phyloP scores from a whole-genome alignment of 2,113 vertebrate genomes.

The Siniperca knerii region DNA sequence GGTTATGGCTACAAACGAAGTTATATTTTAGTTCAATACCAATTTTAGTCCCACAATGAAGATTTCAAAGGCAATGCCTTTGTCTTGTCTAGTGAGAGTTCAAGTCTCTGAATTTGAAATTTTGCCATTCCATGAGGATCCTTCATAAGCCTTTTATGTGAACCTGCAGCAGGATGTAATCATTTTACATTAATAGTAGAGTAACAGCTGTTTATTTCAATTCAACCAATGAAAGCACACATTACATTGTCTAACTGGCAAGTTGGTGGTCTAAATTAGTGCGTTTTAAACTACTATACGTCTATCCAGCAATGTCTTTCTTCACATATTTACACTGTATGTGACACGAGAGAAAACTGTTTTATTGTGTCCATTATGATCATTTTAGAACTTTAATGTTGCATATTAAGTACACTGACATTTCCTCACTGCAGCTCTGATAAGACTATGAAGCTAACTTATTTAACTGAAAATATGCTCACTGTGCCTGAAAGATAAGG shows the following conservation, averaged over 20 bases:
- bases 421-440: background rate
- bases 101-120: background rate
- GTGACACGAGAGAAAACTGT: background rate
- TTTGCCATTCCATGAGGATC: background rate
- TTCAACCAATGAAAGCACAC: background rate
- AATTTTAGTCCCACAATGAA: background rate
- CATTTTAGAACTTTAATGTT: background rate
- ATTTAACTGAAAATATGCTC: too few relatives aligned
- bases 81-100: background rate
- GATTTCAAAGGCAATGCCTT: too few relatives aligned
- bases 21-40: background rate
- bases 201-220: background rate
- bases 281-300: too few relatives aligned
- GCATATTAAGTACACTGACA: background rate
- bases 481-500: too few relatives aligned
- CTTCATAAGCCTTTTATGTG: background rate
- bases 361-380: background rate
- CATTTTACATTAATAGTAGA: background rate
- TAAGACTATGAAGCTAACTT: background rate
- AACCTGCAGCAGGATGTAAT: background rate
- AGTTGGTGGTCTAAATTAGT: background rate
- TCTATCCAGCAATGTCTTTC: background rate
- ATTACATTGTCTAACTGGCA: background rate
- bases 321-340: background rate
- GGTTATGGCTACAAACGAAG: too few relatives aligned